Percentiles rank a stretch among this genome's conserved stretches.
Conservation (phyloP, 2,888 invertebrate species). For the Cheilosia scutellata region DNA sequence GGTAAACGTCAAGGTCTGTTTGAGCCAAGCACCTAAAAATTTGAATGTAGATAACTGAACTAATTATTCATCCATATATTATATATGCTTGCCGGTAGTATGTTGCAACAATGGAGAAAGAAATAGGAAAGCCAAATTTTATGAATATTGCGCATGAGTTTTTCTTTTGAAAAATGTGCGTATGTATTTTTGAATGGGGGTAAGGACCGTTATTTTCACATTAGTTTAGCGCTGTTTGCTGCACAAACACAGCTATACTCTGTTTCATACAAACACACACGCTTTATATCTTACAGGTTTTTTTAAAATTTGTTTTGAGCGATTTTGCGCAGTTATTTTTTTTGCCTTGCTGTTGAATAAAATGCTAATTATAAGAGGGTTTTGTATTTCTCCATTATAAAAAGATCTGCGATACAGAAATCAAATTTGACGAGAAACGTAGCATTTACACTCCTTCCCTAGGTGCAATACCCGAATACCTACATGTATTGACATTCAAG, state of each 20-base stretch:
- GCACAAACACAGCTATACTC: background rate
- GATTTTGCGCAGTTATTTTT: slow-evolving; percentile 31
- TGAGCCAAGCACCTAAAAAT: slow-evolving; percentile 39
- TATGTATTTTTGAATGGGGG: slow-evolving; percentile 3
- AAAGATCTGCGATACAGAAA: background rate
- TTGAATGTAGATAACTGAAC: slow-evolving; percentile 18
- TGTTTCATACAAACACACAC: background rate
- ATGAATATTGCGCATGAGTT: slow-evolving; percentile 44
- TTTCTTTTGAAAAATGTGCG: background rate
- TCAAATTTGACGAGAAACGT: background rate
- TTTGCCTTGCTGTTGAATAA: background rate
- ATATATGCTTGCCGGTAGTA: background rate
- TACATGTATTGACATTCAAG: background rate
- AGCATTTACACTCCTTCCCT: background rate
- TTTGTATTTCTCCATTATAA: background rate
- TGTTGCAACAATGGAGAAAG: background rate
- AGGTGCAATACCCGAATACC: background rate
- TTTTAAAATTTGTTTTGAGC: background rate
- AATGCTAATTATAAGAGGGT: background rate
- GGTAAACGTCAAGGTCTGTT: slow-evolving; percentile 74
- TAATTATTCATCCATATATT: background rate
- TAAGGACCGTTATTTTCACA: slow-evolving; percentile 32
- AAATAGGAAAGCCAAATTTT: background rate
- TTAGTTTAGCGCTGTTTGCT: background rate
- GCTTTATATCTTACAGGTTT: background rate